Base-by-base conservation (phyloP, 2,113 vertebrate species). In the Acanthisitta chloris region DNA sequence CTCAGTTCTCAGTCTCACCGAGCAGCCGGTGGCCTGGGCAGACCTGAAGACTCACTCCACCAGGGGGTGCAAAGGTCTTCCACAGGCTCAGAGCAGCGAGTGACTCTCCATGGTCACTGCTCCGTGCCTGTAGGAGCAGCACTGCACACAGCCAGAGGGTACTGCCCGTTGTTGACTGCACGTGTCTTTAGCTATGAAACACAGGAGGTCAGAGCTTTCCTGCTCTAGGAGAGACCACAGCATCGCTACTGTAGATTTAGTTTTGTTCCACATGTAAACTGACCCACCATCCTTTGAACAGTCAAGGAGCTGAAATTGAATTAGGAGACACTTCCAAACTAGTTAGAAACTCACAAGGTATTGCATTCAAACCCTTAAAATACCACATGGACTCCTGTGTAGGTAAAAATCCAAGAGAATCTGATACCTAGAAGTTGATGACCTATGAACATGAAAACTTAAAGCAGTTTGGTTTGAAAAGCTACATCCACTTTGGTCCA, bases 1-100 rank as follows among this genome's bases (percentile, higher is more conserved):
- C 25, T 61, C 33, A 33, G 18, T 4, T 45, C 29, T 54, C 57
- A 62, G 34, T 2, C 48, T 19, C 40, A 25, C 9, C 69, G 24
- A 26, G 8, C 1, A 86, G 54, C 45, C 65, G 45, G 18, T 29
- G 1, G 1, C 9, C 20, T 9, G 3, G 3, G 51, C 28, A 85
- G n/a, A 95, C n/a, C 36, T 61, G 48, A 69, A 76, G 38, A 38
- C 54, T 73, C 26, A 33, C 18, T 93, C 94, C 92, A 92, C 71
- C 72, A 93, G 80, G 72, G 90, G 92, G 80, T 88, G 88, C 1
- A 2, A 93, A 86, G 90, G 45, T 62, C 91, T 88, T 70, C 54
- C 3, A 0, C 77, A 83, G 72, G 40, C 42, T 70, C 14, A 7
- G 6, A 64, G 20, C 46, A 29, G 11, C 1, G 25, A 43, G 11